Percentiles rank a stretch among this genome's conserved stretches.
These are phyloP conservation scores for Dromococcyx pavoninus DNA, from an alignment of 2,797 vertebrate genomes.

Conservation along the genomic window DNA sequence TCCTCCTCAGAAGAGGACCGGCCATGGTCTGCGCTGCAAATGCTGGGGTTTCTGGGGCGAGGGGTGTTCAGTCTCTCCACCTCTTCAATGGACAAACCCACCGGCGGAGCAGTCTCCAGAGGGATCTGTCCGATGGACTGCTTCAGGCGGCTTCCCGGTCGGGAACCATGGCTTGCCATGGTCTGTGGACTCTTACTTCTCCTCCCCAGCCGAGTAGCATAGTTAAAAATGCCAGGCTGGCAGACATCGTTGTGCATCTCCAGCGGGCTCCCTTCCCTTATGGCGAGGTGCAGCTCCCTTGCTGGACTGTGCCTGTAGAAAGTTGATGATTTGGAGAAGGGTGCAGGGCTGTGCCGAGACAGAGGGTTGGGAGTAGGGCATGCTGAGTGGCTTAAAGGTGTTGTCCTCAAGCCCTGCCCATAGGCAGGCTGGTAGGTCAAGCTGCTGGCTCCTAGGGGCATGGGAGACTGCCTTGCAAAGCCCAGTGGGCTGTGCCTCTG, in stretches of 20 bases:
- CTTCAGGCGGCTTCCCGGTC: slow-evolving; percentile 92
- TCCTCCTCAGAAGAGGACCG: slow-evolving; percentile 96
- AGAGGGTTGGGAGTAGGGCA: slow-evolving; percentile 91
- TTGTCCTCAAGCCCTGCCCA: slow-evolving; percentile 85
- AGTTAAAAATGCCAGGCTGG: slow-evolving; percentile 90
- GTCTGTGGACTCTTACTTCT: slow-evolving; percentile 96
- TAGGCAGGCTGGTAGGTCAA: slow-evolving; percentile 93
- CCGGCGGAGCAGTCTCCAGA: slow-evolving; percentile 88
- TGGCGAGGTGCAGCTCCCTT: slow-evolving; percentile 89
- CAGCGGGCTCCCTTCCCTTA: slow-evolving; percentile 88
- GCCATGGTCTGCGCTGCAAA: slow-evolving; percentile 97
- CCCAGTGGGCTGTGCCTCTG: slow-evolving; percentile 96
- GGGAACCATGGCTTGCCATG: slow-evolving; percentile 85
- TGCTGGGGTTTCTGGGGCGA: slow-evolving; percentile 94
- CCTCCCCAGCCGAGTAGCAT: slow-evolving; percentile 89
- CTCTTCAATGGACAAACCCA: slow-evolving; percentile 95
- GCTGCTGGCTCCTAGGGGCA: slow-evolving; percentile 92
- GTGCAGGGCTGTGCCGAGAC: slow-evolving; percentile 92
- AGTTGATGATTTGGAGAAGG: slow-evolving; percentile 90
- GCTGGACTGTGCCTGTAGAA: slow-evolving; percentile 95
- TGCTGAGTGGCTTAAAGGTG: slow-evolving; percentile 88
- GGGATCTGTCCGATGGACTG: slow-evolving; percentile 92
- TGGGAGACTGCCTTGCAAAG: slow-evolving; percentile 92
- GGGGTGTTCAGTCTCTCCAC: slow-evolving; percentile 97
- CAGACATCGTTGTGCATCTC: slow-evolving; percentile 88